Percentiles rank a stretch among this genome's conserved stretches.
Conservation (phyloP, 2,888 invertebrate genomes). For the Eilema depressum region DNA sequence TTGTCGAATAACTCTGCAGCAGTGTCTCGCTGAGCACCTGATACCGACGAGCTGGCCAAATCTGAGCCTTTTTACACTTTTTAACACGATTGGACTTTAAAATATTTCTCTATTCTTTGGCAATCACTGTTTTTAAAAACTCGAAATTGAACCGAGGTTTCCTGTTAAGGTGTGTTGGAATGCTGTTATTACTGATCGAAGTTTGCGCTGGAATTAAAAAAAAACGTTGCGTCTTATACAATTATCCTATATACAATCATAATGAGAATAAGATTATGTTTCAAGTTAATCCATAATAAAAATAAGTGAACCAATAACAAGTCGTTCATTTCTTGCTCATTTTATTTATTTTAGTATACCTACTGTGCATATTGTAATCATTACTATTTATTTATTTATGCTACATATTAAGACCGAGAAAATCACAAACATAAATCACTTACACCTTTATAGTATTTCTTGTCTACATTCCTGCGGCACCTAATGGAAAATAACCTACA, state of each 20-base stretch:
- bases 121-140: constrained; percentile 49
- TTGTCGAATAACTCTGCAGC: constrained; percentile 85
- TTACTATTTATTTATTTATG: constrained; percentile 1
- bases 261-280: neutral
- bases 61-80: constrained; percentile 73
- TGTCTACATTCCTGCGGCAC: constrained; percentile 22
- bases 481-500: constrained; percentile 35
- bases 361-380: neutral
- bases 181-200: neutral
- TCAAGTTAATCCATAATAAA: neutral
- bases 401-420: constrained; percentile 3
- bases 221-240: neutral
- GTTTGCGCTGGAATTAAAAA: neutral
- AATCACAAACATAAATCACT: constrained; percentile 2
- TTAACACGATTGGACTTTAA: constrained; percentile 76
- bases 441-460: constrained; percentile 14
- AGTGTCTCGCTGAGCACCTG: constrained; percentile 82
- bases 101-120: constrained; percentile 74
- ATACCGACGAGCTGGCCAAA: constrained; percentile 77
- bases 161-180: neutral
- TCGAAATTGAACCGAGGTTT: constrained; percentile 13
- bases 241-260: neutral
- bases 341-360: constrained; percentile 3
- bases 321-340: neutral
- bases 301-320: neutral